These are phyloP conservation scores for Sebastes baramenuke DNA, from an alignment of 2,797 vertebrate genomes.

Conservation along the genomic window DNA sequence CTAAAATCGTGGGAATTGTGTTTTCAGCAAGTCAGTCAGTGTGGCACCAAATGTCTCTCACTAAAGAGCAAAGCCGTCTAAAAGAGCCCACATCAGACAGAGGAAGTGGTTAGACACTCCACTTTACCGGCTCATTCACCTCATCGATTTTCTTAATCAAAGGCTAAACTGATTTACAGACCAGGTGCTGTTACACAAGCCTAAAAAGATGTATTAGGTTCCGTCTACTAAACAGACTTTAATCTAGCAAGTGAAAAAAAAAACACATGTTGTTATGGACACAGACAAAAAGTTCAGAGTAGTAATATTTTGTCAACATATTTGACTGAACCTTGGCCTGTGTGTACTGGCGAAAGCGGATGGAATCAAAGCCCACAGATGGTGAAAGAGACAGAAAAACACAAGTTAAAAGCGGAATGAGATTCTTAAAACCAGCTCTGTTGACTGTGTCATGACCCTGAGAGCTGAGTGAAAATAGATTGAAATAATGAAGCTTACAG, in stretches of 20 bases:
- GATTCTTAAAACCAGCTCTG: slow-evolving; percentile 10
- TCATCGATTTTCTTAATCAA: slow-evolving; percentile 62
- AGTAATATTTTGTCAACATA: slow-evolving; percentile 13
- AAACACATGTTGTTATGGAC: background rate
- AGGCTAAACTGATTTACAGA: slow-evolving; percentile 47
- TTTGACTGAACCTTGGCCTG: slow-evolving; percentile 16
- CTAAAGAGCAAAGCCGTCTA: background rate
- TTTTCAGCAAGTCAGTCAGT: slow-evolving; percentile 9
- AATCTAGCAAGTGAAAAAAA: background rate
- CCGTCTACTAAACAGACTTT: background rate
- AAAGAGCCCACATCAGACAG: slow-evolving; percentile 10
- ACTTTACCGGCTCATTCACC: slow-evolving; percentile 46
- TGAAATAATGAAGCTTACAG: slow-evolving; percentile 39
- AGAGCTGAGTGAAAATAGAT: slow-evolving; percentile 7
- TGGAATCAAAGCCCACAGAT: slow-evolving; percentile 12
- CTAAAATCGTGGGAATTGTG: slow-evolving; percentile 5
- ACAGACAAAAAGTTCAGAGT: background rate
- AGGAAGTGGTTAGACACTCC: slow-evolving; percentile 44
- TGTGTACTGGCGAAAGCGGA: background rate
- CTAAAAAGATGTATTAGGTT: background rate
- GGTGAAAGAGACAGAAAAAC: slow-evolving; percentile 9
- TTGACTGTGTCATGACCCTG: slow-evolving; percentile 38
- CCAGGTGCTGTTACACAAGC: slow-evolving; percentile 1
- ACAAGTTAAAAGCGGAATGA: slow-evolving; percentile 6
- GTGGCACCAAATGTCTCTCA: background rate